Percentiles rank a stretch among this genome's conserved stretches.
phyloP scores from a whole-genome alignment of 2,797 vertebrate genomes.

The Smutsia temminckii region DNA sequence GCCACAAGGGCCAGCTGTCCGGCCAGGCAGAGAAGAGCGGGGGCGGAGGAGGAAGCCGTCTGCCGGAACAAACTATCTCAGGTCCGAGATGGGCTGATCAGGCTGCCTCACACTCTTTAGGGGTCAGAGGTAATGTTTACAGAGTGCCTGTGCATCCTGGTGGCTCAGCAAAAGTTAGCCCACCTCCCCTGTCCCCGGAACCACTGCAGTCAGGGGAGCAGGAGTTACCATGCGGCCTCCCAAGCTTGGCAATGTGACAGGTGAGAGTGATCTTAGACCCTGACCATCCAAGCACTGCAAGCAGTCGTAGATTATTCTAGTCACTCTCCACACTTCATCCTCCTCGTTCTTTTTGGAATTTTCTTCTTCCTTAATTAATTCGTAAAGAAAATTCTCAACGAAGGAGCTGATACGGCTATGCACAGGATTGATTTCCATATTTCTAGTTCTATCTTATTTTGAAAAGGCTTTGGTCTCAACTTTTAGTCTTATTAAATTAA shows the following conservation, averaged over 20 bases:
- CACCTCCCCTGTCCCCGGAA: not conserved
- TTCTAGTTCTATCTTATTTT: not conserved
- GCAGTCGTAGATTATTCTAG: not conserved
- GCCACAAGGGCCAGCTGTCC: rapidly evolving
- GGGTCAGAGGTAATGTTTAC: not conserved
- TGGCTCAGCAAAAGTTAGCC: not conserved
- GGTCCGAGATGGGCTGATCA: not conserved
- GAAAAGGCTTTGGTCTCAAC: constrained; percentile 41
- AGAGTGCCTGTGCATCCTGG: not conserved
- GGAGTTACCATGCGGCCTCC: not conserved
- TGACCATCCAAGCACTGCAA: not conserved
- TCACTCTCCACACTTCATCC: not conserved
- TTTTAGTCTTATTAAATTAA: constrained; percentile 61
- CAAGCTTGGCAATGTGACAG: not conserved
- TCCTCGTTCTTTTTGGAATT: not conserved
- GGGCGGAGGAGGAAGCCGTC: not conserved
- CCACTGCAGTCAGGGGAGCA: rapidly evolving
- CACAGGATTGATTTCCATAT: not conserved
- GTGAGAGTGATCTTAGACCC: too few species aligned
- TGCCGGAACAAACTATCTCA: not conserved
- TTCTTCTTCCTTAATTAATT: not conserved
- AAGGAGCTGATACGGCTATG: not conserved
- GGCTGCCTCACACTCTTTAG: not conserved
- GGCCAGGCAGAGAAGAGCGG: not conserved
- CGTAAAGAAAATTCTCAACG: not conserved